Percentiles rank a stretch among this genome's conserved stretches.
Conservation (phyloP, 35 echinoderm and acorn worm genomes). For the Apostichopus parvimensis region DNA sequence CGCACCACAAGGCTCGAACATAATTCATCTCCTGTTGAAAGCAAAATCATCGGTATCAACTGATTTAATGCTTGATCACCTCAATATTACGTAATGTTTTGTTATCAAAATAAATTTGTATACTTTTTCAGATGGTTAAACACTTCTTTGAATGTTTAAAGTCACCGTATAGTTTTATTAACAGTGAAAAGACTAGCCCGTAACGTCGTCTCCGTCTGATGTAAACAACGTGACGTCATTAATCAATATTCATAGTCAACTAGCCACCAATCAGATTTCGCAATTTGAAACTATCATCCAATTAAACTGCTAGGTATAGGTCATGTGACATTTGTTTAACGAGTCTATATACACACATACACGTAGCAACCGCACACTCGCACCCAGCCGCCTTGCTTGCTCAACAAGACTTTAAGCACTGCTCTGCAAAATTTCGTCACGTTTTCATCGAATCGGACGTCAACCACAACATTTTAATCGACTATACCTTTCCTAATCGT, state of each 20-base stretch:
- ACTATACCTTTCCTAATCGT: background rate
- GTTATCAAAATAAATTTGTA: too few relatives aligned
- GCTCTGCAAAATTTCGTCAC: background rate
- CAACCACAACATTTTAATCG: background rate
- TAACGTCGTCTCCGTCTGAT: background rate
- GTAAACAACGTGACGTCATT: slow-evolving; percentile 18
- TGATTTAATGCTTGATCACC: too few relatives aligned
- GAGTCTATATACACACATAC: background rate
- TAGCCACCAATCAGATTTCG: slow-evolving; percentile 4
- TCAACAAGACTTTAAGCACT: background rate
- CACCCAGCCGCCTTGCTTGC: slow-evolving; percentile 1
- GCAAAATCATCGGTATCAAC: too few relatives aligned
- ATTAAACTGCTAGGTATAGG: background rate
- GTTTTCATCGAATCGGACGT: background rate
- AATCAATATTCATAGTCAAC: slow-evolving; percentile 46
- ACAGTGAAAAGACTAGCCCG: background rate
- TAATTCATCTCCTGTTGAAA: too few relatives aligned
- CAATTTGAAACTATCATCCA: slow-evolving; percentile 1
- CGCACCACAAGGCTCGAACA: too few relatives aligned
- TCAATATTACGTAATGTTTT: too few relatives aligned
- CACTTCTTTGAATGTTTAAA: too few relatives aligned
- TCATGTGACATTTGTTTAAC: slow-evolving; percentile 7
- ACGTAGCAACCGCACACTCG: slow-evolving; percentile 47
- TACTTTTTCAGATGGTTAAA: too few relatives aligned
- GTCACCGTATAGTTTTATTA: background rate